phyloP scores from a whole-genome alignment of 1,140 invertebrate genomes.

The Pteromalus puparum region DNA sequence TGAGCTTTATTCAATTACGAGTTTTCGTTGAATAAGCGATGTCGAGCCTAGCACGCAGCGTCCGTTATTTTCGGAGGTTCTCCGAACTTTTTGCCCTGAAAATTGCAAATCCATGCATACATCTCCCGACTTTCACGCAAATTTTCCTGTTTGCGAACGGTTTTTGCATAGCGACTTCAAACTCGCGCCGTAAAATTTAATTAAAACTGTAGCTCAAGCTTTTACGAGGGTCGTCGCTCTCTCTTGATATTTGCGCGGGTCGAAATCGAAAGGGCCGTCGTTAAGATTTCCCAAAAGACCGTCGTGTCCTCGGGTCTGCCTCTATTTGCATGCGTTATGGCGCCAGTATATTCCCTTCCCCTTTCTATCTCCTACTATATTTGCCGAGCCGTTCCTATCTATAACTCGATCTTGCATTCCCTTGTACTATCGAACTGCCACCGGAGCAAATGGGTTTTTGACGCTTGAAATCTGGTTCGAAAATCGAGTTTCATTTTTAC shows the following conservation, averaged over 20 bases:
- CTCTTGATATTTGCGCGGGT: not conserved
- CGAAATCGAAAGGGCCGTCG: conserved; percentile 13
- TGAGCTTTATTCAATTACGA: not conserved
- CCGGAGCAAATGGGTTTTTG: too few relatives aligned
- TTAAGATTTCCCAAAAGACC: conserved; percentile 22
- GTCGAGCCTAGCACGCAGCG: too few relatives aligned
- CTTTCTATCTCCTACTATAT: conserved; percentile 8
- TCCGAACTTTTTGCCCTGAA: not conserved
- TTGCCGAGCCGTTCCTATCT: conserved; percentile 17
- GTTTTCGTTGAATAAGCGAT: not conserved
- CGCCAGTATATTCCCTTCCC: too few relatives aligned
- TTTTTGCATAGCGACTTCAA: too few relatives aligned
- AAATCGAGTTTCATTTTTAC: too few relatives aligned
- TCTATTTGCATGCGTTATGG: conserved; percentile 22
- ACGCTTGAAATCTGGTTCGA: too few relatives aligned
- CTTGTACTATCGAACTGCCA: not conserved
- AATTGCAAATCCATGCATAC: too few relatives aligned
- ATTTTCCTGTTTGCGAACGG: too few relatives aligned
- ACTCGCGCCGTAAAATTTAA: not conserved
- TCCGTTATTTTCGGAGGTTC: not conserved
- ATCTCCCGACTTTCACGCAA: too few relatives aligned
- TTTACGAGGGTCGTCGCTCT: not conserved
- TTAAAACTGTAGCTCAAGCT: not conserved
- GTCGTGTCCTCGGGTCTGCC: not conserved
- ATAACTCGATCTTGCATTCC: conserved; percentile 2